These are phyloP conservation scores for Odontomachus brunneus DNA, from an alignment of 1,140 invertebrate species.

Conservation along the genomic window DNA sequence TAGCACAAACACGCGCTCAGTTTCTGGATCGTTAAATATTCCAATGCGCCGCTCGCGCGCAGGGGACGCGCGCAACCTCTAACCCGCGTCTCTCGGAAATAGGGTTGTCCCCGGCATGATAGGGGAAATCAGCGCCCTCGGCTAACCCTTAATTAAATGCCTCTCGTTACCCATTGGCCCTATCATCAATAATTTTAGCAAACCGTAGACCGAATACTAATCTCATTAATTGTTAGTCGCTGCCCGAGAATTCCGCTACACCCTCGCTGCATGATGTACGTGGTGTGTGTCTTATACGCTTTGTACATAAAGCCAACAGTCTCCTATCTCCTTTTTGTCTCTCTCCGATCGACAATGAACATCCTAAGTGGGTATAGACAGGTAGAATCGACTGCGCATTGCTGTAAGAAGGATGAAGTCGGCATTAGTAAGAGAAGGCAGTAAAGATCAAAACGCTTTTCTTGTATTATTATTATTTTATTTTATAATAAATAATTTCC, in stretches of 20 bases:
- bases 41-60: constrained; percentile 41
- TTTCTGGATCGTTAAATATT: constrained; percentile 58
- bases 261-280: not conserved
- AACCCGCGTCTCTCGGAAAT: constrained; percentile 31
- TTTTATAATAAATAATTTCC: no score
- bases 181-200: constrained; percentile 56
- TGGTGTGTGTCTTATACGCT: no score
- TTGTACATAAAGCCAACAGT: no score
- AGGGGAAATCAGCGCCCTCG: constrained; percentile 55
- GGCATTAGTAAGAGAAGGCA: no score
- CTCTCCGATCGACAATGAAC: no score
- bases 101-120: constrained; percentile 47
- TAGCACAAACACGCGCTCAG: constrained; percentile 50
- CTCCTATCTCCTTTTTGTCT: no score
- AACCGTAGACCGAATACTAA: constrained; percentile 40
- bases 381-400: no score
- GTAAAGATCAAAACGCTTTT: no score
- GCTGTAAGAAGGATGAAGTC: no score
- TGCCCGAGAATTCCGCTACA: not conserved
- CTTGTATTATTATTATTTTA: no score
- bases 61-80: constrained; percentile 7
- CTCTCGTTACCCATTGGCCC: constrained; percentile 48
- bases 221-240: constrained; percentile 18
- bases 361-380: no score
- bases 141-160: constrained; percentile 55